Base-by-base conservation (phyloP, 92 coral and sea anemone genomes). In the Bergia sp. region DNA sequence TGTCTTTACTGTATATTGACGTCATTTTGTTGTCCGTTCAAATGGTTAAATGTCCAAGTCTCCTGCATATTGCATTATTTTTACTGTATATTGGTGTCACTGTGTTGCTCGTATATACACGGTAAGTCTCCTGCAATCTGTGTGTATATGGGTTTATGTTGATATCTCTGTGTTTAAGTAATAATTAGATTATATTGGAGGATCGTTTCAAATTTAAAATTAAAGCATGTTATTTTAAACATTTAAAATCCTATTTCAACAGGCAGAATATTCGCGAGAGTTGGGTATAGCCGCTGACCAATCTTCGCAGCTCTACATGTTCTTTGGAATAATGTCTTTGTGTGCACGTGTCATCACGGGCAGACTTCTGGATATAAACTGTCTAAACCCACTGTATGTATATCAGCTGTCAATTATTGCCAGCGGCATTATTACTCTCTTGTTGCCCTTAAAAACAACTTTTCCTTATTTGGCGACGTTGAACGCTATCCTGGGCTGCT, bases 191-290 rank as follows among this genome's bases (percentile, higher is more conserved):
- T 69, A 69, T 23, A 67, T 69, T n/a, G 7, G 38, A 13, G 38
- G 9, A 69, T 3, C 2, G 29, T 29, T 29, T n/a, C 8, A 69
- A n/a, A 72, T 18, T 38, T 3, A 72, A 12, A 72, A 38, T 8
- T 72, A 29, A 72, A 72, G 42, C 37, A 36, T 29, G 41, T 16
- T 72, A 2, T 21, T 21, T 72, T 16, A 16, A 73, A 37, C 20
- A 6, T 1, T 7, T 73, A 53, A 11, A 53, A 8, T 38, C 7
- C 16, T 73, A 38, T 73, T 73, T 7, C 45, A 36, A 38, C 77
- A 73, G 77, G 77, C 77, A 38, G 77, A 73, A 73, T 73, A 73
- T 73, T 73, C 77, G 20, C 77, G 42, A 73, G 77, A 73, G 44
- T 23, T 73, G 77, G 77, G 77, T 36, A 38, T 73, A 38, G 39